Evolutionary conservation across 2,888 invertebrate species (phyloP).

Genomic region (Dastarcus helophoroides): DNA sequence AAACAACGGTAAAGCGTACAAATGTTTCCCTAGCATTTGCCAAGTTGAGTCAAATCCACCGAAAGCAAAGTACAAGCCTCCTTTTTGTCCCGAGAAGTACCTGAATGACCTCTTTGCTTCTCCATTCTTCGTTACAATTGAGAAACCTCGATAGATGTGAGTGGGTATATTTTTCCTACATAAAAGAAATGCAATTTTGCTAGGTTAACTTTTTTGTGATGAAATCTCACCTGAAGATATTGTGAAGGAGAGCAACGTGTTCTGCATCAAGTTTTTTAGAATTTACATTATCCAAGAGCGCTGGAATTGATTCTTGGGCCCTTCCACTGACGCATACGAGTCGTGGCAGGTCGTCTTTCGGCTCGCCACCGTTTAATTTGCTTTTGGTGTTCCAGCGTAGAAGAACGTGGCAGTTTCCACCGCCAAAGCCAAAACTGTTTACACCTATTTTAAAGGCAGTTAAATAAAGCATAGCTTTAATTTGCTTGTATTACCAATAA

Average conservation of each 20-base stretch:
- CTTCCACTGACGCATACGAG: slow-evolving; percentile 68
- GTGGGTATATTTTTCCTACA: slow-evolving; percentile 7
- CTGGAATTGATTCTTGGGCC: slow-evolving; percentile 61
- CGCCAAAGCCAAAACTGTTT: slow-evolving; percentile 74
- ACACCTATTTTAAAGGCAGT: slow-evolving; percentile 3
- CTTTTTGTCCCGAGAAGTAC: slow-evolving; percentile 1
- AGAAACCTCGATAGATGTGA: slow-evolving; percentile 7
- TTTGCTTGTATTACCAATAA: slow-evolving; percentile 70
- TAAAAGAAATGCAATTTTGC: neutral
- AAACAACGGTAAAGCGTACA: slow-evolving; percentile 8
- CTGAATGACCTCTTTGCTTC: slow-evolving; percentile 4
- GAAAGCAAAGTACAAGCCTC: slow-evolving; percentile 7
- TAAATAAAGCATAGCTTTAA: neutral
- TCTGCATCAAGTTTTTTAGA: slow-evolving; percentile 32
- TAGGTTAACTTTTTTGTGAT: neutral
- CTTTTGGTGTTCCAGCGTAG: slow-evolving; percentile 48
- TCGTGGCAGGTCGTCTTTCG: slow-evolving; percentile 56
- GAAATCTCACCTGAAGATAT: slow-evolving; percentile 21
- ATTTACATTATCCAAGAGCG: slow-evolving; percentile 51
- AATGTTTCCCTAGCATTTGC: slow-evolving; percentile 2
- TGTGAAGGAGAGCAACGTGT: slow-evolving; percentile 24
- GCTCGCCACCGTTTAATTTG: slow-evolving; percentile 49
- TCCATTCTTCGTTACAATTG: slow-evolving; percentile 7
- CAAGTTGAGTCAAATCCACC: slow-evolving; percentile 6
- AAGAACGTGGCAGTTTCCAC: slow-evolving; percentile 68